Evolutionary conservation across 2,113 vertebrate genomes (phyloP), one percentile per base, ranked within the genome.

Genomic region (Potamarius usumacintae): DNA sequence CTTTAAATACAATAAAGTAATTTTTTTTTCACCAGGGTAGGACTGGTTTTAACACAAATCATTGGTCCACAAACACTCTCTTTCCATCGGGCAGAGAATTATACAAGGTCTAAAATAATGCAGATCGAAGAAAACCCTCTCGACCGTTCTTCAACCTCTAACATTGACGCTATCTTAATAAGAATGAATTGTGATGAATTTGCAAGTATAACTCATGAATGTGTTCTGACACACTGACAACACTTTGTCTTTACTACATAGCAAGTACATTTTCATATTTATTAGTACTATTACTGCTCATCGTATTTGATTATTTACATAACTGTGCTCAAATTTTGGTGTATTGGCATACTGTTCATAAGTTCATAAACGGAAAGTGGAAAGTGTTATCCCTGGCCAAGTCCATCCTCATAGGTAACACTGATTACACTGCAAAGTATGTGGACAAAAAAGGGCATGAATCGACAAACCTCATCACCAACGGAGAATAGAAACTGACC

Each of bases 401-500:
- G 79, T 42, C 18, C 55, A 80, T 30, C 14, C 17, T 34, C 55
- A 60, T 22, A 22, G 55, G 27, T 42, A 60, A 58, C 18, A 42
- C 9, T 60, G 34, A 60, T 42, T 81, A 60, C 30, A 60, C 27
- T 11, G 55, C 7, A 42, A 60, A 81, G 12, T 60, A 60, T 30
- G 27, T 81, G 57, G 79, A 60, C 79, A 22, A 81, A 81, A 81
- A 81, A 60, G 57, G 79, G 18, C 57, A 60, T 60, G 79, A 5
- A 42, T 14, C 14, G 12, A 58, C 79, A 81, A 60, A 22, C 7
- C 27, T 22, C 27, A 60, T 22, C 6, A 2, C 57, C 2, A 0
- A 22, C 4, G 3, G 30, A 30, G n/a, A 17, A 79, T 9, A 30
- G n/a, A 34, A 80, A 34, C 27, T 60, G 30, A 17, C 27, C 25